Evolutionary conservation across 2,113 vertebrate species (phyloP), one percentile per base, ranked within the genome.

Genomic region (Lasiurus borealis): DNA sequence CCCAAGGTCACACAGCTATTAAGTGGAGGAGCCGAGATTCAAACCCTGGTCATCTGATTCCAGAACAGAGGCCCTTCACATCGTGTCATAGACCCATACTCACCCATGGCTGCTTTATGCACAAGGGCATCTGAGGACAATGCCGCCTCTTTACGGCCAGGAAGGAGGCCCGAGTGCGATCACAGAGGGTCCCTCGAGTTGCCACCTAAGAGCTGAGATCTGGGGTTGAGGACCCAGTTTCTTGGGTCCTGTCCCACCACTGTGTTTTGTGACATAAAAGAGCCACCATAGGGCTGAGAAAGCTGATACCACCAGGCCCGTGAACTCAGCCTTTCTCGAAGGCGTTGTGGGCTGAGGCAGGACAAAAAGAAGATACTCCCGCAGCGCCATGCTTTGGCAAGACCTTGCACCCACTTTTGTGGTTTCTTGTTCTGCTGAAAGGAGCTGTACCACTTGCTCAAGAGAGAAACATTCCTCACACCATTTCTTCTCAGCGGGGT

Each of bases 231-330:
- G n/a, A n/a, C n/a, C n/a, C n/a, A n/a, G n/a, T n/a, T n/a, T n/a
- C n/a, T n/a, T n/a, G n/a, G n/a, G n/a, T n/a, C n/a, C n/a, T 50
- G 68, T 85, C 54, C 15, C 31, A 44, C 18, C 36, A 12, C 5
- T 0, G 5, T 34, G 66, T 50, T 48, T 18, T 10, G 31, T 27
- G 68, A 86, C 40, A 16, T n/a, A 29, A 40, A 90, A 44, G 2
- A 15, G 71, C 48, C 46, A n/a, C 0, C 0, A 10, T 0, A 8
- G 31, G 77, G 50, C 34, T 23, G 15, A 64, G 95, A n/a, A 54
- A 40, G 44, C 40, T 2, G 1, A 13, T 2, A 6, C 31, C 5
- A 1, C 68, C 31, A 21, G 84, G 31, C 6, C 3, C 0, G 59
- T 36, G 9, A 1, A 25, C 23, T 18, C 50, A 25, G 40, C 66